Evolutionary conservation across 2,797 vertebrate genomes (phyloP), one percentile per base, ranked within the genome.

Genomic region (Pogoniulus pusillus): DNA sequence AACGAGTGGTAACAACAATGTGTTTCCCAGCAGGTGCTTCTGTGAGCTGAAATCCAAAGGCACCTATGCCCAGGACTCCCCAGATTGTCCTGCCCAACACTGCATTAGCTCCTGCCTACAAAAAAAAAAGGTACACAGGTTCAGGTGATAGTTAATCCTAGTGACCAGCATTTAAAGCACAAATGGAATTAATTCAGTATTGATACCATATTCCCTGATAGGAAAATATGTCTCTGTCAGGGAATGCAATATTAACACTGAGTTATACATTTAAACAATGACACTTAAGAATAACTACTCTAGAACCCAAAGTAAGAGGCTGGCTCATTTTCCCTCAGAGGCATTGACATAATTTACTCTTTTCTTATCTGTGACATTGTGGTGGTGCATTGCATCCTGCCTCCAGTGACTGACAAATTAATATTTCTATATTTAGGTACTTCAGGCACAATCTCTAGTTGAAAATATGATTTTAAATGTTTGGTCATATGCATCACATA

Each of bases 21-120:
- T 98, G 98, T 78, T 97, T 98, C 26, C 98, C 98, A 8, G 96
- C 97, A 4, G 98, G 98, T 6, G 96, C 98, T 94, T 99, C 98
- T 95, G 98, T 98, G 87, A 99, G 97, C 96, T 99, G 96, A 91
- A 99, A 99, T 64, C 99, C 99, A 73, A 99, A 99, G 55, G 98
- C 97, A 2, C 99, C 99, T 72, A 99, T 77, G 41, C 99, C 98
- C 72, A 98, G 92, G 82, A 99, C 96, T n/a, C 98, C 99, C 99
- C 99, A 99, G 77, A 99, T 98, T 10, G 99, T 99, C 93, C 99
- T 98, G 43, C 99, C 99, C 82, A 99, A 74, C 54, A 84, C 58
- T 6, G 98, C 98, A 47, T 95, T 97, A 11, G 97, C 73, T 87
- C 98, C 99, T 10, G 98, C 97, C 99, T 99, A 91, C 20, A 35